Base-by-base conservation (phyloP, 2,113 vertebrate genomes). In the Pterophyllum scalare region DNA sequence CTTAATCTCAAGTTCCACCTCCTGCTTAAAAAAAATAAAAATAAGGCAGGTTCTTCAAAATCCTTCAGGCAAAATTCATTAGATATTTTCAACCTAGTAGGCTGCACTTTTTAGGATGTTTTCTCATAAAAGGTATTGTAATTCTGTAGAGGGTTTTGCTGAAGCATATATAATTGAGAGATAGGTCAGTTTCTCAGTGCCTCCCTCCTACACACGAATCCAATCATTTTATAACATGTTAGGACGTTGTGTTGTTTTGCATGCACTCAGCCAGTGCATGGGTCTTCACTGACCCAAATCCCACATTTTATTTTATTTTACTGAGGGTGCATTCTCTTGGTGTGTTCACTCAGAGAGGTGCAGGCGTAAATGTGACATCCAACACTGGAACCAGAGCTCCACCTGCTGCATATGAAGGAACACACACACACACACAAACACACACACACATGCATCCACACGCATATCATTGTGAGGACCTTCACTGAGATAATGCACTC, bases 371-470 rank as follows among this genome's bases (percentile, higher is more conserved):
- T 67, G 43, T 78, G 28, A 78, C 59, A 61, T 59, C 46, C 59
- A 89, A 70, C 46, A 77, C 87, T 92, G 92, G 87, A 92, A 83
- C 81, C 92, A 94, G 92, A 90, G 92, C 94, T 93, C 94, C 94
- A 95, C 91, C 94, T 95, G 91, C 93, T 94, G 94, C 87, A 91
- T 67, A 52, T 15, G 49, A 17, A 60, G 19, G 40, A 84, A 64
- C n/a, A 80, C 64, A 80, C 43, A 84, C 80, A 90, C 83, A 84
- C 33, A 49, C 64, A 49, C 43, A 43, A 2, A 13, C 3, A 79
- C 61, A 79, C 46, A 84, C 79, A 67, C 14, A 77, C 59, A 77
- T n/a, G n/a, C n/a, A n/a, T n/a, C n/a, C n/a, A n/a, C n/a, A n/a
- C n/a, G n/a, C n/a, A n/a, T n/a, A 38, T 52, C 43, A 33, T 11